phyloP scores from a whole-genome alignment of 2,113 vertebrate genomes.

The Lepus europaeus region DNA sequence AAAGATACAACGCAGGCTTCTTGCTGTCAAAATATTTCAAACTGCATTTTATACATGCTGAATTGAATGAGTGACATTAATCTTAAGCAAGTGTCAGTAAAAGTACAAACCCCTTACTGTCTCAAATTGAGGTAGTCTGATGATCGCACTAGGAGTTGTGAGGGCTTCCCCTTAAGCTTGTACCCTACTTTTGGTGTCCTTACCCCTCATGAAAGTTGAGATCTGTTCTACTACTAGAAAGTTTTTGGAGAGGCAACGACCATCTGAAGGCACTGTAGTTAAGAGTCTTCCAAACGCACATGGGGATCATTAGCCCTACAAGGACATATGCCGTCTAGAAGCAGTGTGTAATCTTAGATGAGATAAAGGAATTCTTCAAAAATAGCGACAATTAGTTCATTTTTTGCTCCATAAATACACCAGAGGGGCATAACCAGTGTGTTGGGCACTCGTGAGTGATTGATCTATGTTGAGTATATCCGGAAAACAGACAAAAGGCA shows the following conservation, averaged over 20 bases:
- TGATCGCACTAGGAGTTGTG: not conserved
- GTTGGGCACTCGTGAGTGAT: slow-evolving; percentile 62
- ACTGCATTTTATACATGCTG: not conserved
- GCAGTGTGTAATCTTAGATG: not conserved
- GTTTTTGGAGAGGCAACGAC: not conserved
- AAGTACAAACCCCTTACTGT: not conserved
- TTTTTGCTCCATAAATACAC: slow-evolving; percentile 76
- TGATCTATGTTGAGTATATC: slow-evolving; percentile 67
- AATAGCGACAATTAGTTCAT: slow-evolving; percentile 9
- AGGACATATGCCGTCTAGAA: slow-evolving; percentile 13
- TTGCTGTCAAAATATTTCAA: not conserved
- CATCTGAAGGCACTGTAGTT: not conserved
- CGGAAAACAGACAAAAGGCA: slow-evolving; percentile 76
- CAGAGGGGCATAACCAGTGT: slow-evolving; percentile 69
- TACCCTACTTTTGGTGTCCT: not conserved
- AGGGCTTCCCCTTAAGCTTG: slow-evolving; percentile 55
- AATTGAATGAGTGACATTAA: slow-evolving; percentile 13
- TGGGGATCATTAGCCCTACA: not conserved
- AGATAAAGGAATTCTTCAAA: slow-evolving; percentile 55
- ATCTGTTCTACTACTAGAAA: not conserved
- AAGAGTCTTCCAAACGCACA: not conserved
- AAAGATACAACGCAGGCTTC: not conserved
- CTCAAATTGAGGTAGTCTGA: not conserved
- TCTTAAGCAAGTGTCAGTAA: slow-evolving; percentile 8
- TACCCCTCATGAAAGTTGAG: not conserved